A percentile compares a stretch with the other conserved stretches of the same genome.
These are phyloP conservation scores for Labrus mixtus DNA, from an alignment of 2,113 vertebrate species.

Conservation along the genomic window DNA sequence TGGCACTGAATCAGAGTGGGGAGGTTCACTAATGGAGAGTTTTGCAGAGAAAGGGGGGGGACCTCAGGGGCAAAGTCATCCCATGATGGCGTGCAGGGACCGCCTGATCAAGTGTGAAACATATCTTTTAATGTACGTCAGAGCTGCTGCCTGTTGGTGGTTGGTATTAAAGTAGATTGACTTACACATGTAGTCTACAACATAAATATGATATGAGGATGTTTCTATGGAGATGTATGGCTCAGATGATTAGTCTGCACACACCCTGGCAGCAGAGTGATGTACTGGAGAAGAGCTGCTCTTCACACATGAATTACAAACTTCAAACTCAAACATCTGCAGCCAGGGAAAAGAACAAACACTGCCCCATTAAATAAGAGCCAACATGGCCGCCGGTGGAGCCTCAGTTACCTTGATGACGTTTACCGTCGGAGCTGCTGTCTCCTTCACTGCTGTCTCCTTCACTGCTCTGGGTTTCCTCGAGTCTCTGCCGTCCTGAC, in stretches of 20 bases:
- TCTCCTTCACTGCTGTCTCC: slow-evolving; percentile 70
- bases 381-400: neutral
- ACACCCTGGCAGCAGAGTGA: neutral
- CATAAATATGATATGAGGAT: too few relatives aligned
- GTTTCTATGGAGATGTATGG: neutral
- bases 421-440: slow-evolving; percentile 71
- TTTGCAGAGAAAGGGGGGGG: too few relatives aligned
- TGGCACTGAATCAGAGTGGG: too few relatives aligned
- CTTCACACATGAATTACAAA: neutral
- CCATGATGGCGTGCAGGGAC: too few relatives aligned
- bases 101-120: too few relatives aligned
- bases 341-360: neutral
- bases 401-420: slow-evolving; percentile 81
- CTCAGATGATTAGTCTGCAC: neutral
- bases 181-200: too few relatives aligned
- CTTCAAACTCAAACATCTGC: neutral
- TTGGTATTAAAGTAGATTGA: too few relatives aligned
- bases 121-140: too few relatives aligned
- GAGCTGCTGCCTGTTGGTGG: too few relatives aligned
- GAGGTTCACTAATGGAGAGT: too few relatives aligned
- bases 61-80: too few relatives aligned
- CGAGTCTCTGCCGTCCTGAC: slow-evolving; percentile 82
- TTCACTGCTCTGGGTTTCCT: slow-evolving; percentile 69
- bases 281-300: neutral
- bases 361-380: neutral